Conservation (phyloP, 1,140 invertebrate genomes). For the Dreissena polymorpha region DNA sequence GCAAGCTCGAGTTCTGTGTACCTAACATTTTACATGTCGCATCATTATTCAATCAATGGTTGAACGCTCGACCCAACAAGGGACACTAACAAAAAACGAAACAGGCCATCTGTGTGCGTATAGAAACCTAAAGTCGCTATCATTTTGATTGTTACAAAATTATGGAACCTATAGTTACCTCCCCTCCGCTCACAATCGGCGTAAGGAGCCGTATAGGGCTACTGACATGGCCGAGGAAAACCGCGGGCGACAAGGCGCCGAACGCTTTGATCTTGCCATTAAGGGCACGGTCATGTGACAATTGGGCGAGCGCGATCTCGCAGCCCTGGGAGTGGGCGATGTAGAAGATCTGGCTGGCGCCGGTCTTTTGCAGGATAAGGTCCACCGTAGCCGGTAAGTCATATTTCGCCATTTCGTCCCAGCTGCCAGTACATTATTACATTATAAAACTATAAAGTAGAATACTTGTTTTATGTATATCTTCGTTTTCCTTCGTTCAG, state of each 20-base stretch:
- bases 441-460: too few relatives aligned
- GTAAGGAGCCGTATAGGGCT: constrained; percentile 82
- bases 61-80: too few relatives aligned
- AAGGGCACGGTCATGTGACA: constrained; percentile 71
- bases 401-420: constrained; percentile 88
- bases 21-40: too few relatives aligned
- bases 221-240: constrained; percentile 85
- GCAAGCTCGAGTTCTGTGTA: too few relatives aligned
- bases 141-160: background rate
- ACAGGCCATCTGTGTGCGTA: too few relatives aligned
- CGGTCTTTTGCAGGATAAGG: constrained; percentile 83
- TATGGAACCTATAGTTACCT: background rate
- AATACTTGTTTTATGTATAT: too few relatives aligned
- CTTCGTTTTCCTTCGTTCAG: too few relatives aligned
- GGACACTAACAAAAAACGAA: too few relatives aligned
- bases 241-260: constrained; percentile 88
- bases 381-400: constrained; percentile 87
- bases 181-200: constrained; percentile 42
- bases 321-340: constrained; percentile 88
- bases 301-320: constrained; percentile 77
- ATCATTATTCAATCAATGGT: too few relatives aligned
- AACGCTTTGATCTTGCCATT: constrained; percentile 70
- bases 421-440: constrained; percentile 79
- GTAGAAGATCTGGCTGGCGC: constrained; percentile 83
- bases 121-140: too few relatives aligned